These are phyloP conservation scores for Parthenolecanium corni DNA, from an alignment of 2,888 invertebrate genomes.

Conservation along the genomic window DNA sequence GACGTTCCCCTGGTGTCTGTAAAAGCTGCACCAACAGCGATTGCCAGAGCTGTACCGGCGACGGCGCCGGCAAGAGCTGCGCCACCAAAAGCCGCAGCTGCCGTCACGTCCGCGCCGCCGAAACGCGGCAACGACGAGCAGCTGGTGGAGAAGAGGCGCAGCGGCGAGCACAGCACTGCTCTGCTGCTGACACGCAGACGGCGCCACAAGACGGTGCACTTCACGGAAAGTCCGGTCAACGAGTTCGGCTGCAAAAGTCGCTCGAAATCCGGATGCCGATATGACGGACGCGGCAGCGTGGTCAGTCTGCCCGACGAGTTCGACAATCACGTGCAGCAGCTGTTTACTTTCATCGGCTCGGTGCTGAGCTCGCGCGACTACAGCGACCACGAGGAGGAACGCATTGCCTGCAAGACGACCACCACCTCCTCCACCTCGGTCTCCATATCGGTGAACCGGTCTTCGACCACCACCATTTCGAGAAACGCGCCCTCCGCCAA, in stretches of 20 bases:
- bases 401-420: constrained; percentile 25
- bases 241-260: constrained; percentile 6
- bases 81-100: background rate
- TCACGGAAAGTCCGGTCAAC: constrained; percentile 25
- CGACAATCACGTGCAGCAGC: constrained; percentile 50
- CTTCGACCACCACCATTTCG: constrained; percentile 18
- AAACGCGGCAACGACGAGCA: background rate
- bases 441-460: constrained; percentile 7
- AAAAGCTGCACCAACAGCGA: background rate
- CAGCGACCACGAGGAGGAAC: constrained; percentile 45
- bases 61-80: background rate
- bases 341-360: constrained; percentile 69
- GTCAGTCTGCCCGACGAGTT: constrained; percentile 39
- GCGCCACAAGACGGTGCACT: constrained; percentile 26
- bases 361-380: constrained; percentile 69
- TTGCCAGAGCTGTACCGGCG: background rate
- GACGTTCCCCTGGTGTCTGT: too few species aligned
- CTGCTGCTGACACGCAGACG: constrained; percentile 17
- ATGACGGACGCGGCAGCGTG: constrained; percentile 48
- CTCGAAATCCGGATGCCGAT: background rate
- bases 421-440: constrained; percentile 14
- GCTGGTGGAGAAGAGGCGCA: constrained; percentile 3
- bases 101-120: background rate
- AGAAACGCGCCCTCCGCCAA: constrained; percentile 17
- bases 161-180: background rate